Conservation (phyloP, 2,113 vertebrate species). For the Amia ocellicauda region DNA sequence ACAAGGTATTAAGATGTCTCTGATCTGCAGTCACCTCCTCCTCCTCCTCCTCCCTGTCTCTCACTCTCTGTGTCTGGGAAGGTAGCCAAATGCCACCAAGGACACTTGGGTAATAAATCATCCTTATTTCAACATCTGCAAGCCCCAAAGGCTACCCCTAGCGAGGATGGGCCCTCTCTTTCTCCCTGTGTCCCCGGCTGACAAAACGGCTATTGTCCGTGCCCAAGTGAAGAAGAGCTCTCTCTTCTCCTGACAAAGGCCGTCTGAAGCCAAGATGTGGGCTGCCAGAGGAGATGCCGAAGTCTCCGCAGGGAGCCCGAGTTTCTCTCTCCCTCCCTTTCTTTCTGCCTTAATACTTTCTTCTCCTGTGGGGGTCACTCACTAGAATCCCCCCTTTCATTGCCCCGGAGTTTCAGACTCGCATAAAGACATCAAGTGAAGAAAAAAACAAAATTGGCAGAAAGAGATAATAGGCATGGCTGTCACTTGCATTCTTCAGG, state of each 20-base stretch:
- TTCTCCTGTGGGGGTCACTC: slow-evolving; percentile 87
- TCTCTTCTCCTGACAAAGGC: slow-evolving; percentile 82
- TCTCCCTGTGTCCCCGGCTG: slow-evolving; percentile 67
- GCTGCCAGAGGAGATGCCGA: slow-evolving; percentile 79
- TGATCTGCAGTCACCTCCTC: slow-evolving; percentile 54
- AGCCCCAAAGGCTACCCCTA: slow-evolving; percentile 75
- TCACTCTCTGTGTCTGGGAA: slow-evolving; percentile 79
- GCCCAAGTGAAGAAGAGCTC: slow-evolving; percentile 87
- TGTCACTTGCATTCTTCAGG: slow-evolving; percentile 81
- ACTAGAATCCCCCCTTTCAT: slow-evolving; percentile 78
- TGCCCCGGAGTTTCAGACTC: slow-evolving; percentile 76
- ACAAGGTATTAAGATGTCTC: slow-evolving; percentile 75
- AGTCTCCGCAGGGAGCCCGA: slow-evolving; percentile 77
- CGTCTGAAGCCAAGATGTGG: slow-evolving; percentile 84
- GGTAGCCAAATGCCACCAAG: slow-evolving; percentile 86
- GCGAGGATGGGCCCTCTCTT: slow-evolving; percentile 66
- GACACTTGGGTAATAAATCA: slow-evolving; percentile 90
- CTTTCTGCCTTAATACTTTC: slow-evolving; percentile 70
- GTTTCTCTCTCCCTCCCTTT: slow-evolving; percentile 59
- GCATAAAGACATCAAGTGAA: slow-evolving; percentile 98
- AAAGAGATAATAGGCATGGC: slow-evolving; percentile 99
- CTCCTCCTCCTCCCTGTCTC: slow-evolving; percentile 47
- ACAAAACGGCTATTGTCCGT: slow-evolving; percentile 91
- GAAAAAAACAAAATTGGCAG: slow-evolving; percentile 80
- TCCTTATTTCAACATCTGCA: slow-evolving; percentile 85